Base-by-base conservation (phyloP, 1,140 invertebrate species). In the Pantala flavescens region DNA sequence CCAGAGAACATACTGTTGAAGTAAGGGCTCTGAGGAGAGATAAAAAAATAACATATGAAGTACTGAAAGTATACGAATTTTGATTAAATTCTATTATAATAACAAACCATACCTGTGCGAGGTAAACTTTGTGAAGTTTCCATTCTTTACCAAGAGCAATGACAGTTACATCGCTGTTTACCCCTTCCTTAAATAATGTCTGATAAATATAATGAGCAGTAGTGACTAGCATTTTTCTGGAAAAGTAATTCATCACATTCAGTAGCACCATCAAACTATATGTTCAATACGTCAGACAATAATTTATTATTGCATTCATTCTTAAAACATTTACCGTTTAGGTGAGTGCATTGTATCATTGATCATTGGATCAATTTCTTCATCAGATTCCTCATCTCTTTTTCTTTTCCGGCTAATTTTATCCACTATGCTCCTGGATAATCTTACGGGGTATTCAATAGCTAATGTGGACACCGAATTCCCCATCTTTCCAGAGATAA, bases 1-100 rank as follows among this genome's bases (percentile, higher is more conserved):
- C 92, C 92, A 79, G 88, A 91, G 82, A 94, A 94, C 92, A 94
- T 94, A 80, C 90, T 92, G 16, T 87, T 86, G 83, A 93, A 93
- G 80, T 93, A 94, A 3, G 90, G 90, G 79, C 90, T 93, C 87
- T 94, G 81, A 76, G 3, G 28, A 36, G n/a, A n/a, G 85, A 83
- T 75, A 73, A 75, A 78, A 74, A 74, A 74, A 76, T 43, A 75
- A 77, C 71, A 77, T 74, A 73, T 77, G 76, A 71, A 73, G 75
- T 16, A 74, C 23, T 5, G 12, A 63, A 63, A 5, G 49, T 63
- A 63, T 12, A 63, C 9, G 9, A 36, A 36, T 5, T 36, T 2
- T 36, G 3, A 36, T 36, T 36, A 36, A 5, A 36, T 36, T n/a
- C n/a, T n/a, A n/a, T n/a, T n/a, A n/a, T 36, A 36, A 36, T 36